A percentile compares a stretch with the other conserved stretches of the same genome.
Evolutionary conservation across 2,888 invertebrate species (phyloP).

Genomic region (Crepidodera aurea): DNA sequence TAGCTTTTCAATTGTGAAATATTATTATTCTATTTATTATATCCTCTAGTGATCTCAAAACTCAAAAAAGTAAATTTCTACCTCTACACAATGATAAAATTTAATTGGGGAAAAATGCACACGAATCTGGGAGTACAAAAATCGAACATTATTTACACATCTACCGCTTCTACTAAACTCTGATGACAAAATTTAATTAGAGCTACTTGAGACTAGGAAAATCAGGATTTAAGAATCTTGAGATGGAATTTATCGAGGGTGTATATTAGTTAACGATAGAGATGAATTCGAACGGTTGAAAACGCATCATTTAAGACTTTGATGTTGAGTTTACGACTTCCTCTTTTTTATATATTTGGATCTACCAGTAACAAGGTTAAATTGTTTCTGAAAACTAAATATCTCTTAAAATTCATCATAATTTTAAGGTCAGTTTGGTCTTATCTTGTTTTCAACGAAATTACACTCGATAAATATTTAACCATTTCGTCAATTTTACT

Average conservation of each 20-base stretch:
- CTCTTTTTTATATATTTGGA: slow-evolving; percentile 15
- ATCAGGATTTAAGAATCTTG: slow-evolving; percentile 1
- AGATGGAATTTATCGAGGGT: slow-evolving; percentile 13
- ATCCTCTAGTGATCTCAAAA: too few relatives aligned
- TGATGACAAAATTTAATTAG: slow-evolving; percentile 13
- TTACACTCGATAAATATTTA: background rate
- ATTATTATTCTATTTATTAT: too few relatives aligned
- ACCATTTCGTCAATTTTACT: background rate
- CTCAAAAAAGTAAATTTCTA: too few relatives aligned
- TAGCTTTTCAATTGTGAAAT: too few relatives aligned
- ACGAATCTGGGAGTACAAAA: too few relatives aligned
- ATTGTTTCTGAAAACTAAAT: background rate
- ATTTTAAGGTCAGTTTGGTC: too few relatives aligned
- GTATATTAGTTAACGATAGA: slow-evolving; percentile 12
- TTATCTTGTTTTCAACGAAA: background rate
- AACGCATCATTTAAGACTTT: slow-evolving; percentile 4
- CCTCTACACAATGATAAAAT: too few relatives aligned
- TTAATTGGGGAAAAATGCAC: too few relatives aligned
- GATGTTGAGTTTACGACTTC: slow-evolving; percentile 13
- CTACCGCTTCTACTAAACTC: background rate
- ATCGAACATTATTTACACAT: too few relatives aligned
- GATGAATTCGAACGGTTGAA: slow-evolving; percentile 8
- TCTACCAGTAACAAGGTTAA: background rate
- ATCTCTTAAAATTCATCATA: background rate
- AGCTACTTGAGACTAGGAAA: background rate